Evolutionary conservation across 2,888 invertebrate species (phyloP).

Genomic region (Blastobasis adustella): DNA sequence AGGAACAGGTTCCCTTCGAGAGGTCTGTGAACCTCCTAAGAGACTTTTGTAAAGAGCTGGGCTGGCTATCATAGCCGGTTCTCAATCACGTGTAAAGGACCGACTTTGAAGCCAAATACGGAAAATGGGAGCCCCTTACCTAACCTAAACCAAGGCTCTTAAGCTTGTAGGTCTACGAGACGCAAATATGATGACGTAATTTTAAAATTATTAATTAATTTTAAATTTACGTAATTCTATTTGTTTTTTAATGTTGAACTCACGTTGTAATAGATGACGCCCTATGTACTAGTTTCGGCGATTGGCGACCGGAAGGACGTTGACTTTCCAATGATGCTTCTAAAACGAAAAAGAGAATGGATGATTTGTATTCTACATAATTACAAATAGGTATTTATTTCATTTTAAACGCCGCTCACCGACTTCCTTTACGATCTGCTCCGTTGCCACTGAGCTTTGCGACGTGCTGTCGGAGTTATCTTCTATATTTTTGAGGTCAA

Average conservation of each 20-base stretch:
- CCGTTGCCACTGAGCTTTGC: constrained; percentile 48
- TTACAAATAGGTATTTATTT: not conserved
- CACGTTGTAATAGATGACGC: constrained; percentile 74
- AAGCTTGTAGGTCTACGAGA: no score
- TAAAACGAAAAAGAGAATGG: constrained; percentile 21
- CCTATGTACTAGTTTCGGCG: constrained; percentile 76
- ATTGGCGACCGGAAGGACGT: constrained; percentile 30
- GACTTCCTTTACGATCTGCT: constrained; percentile 51
- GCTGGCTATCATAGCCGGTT: no score
- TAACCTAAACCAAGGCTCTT: no score
- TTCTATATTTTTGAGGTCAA: constrained; percentile 41
- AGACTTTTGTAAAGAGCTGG: no score
- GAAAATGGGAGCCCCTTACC: no score
- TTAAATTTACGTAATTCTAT: no score
- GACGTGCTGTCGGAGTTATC: constrained; percentile 38
- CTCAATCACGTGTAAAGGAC: no score
- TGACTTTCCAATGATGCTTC: constrained; percentile 48
- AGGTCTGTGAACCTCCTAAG: no score
- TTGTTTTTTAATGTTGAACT: constrained; percentile 16
- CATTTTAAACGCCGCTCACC: constrained; percentile 31
- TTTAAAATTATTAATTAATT: no score
- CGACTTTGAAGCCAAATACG: no score
- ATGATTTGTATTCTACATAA: not conserved
- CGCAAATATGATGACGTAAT: no score
- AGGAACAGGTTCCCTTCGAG: no score